Percentiles rank a stretch among this genome's conserved stretches.
phyloP scores from a whole-genome alignment of 2,888 invertebrate genomes.

The Andrena praecox region DNA sequence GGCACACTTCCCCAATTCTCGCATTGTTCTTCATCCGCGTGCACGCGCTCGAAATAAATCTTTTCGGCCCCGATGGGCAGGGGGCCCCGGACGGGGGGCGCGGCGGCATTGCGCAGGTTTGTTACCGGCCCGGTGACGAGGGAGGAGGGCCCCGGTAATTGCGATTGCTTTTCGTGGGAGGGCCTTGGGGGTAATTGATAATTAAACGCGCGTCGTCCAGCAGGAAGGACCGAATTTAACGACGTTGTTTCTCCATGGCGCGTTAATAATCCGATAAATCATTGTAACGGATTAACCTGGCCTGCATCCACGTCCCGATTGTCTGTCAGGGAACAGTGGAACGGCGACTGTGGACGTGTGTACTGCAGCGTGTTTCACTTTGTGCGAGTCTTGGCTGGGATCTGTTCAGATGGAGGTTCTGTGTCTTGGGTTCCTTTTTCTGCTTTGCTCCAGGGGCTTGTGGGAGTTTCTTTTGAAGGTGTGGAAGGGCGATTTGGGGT shows the following conservation, averaged over 20 bases:
- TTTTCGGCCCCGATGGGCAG: constrained; percentile 9
- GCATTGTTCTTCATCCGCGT: constrained; percentile 75
- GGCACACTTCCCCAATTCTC: constrained; percentile 81
- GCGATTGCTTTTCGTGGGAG: constrained; percentile 67
- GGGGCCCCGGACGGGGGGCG: neutral
- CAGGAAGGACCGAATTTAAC: constrained; percentile 64
- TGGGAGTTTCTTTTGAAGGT: no score
- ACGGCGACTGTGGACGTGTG: constrained; percentile 8
- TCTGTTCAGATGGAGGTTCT: no score
- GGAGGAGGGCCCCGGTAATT: constrained; percentile 46
- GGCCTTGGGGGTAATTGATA: constrained; percentile 69
- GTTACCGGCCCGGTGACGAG: constrained; percentile 58
- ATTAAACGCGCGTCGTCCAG: constrained; percentile 64
- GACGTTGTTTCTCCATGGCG: constrained; percentile 50
- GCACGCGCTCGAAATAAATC: constrained; percentile 67
- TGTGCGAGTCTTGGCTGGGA: no score
- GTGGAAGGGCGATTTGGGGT: no score
- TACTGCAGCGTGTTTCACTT: neutral
- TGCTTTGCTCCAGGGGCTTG: no score
- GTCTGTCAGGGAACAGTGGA: constrained; percentile 37
- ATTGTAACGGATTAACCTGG: constrained; percentile 68
- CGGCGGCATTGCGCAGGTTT: neutral
- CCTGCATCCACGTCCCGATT: constrained; percentile 42
- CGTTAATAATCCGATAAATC: constrained; percentile 73
- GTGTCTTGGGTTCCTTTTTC: no score